Conservation (phyloP, 2,797 vertebrate genomes). For the Carcharodon carcharias region DNA sequence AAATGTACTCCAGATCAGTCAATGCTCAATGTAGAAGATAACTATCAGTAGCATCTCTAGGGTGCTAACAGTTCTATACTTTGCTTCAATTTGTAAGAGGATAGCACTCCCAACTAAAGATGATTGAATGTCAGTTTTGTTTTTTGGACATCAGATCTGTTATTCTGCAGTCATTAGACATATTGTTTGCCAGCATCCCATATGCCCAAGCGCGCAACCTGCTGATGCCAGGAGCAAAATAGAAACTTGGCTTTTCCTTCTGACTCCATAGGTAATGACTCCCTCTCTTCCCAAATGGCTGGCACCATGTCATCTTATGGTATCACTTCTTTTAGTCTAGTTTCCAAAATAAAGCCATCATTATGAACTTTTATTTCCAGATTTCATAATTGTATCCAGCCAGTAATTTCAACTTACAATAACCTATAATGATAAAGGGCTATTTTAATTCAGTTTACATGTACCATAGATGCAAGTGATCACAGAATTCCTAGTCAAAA, state of each 20-base stretch:
- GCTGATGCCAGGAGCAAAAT: not conserved
- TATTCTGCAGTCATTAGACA: not conserved
- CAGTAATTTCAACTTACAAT: not conserved
- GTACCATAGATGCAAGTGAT: not conserved
- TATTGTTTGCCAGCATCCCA: not conserved
- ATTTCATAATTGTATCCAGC: not conserved
- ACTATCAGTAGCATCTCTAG: not conserved
- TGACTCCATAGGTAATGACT: too few species aligned
- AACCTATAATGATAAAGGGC: not conserved
- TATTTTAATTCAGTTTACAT: not conserved
- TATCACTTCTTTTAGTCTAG: not conserved
- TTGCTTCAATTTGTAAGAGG: not conserved
- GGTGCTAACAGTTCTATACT: not conserved
- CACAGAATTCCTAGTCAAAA: not conserved
- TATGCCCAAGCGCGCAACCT: not conserved
- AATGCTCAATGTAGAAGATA: not conserved
- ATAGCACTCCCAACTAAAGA: not conserved
- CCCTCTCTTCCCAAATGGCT: not conserved
- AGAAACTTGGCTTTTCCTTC: not conserved
- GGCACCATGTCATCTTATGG: not conserved
- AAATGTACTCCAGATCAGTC: not conserved
- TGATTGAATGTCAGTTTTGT: not conserved
- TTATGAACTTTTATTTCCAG: not conserved
- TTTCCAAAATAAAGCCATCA: not conserved
- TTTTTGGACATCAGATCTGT: not conserved